phyloP scores from a whole-genome alignment of 1,140 invertebrate genomes.

The Drosophila nannoptera region DNA sequence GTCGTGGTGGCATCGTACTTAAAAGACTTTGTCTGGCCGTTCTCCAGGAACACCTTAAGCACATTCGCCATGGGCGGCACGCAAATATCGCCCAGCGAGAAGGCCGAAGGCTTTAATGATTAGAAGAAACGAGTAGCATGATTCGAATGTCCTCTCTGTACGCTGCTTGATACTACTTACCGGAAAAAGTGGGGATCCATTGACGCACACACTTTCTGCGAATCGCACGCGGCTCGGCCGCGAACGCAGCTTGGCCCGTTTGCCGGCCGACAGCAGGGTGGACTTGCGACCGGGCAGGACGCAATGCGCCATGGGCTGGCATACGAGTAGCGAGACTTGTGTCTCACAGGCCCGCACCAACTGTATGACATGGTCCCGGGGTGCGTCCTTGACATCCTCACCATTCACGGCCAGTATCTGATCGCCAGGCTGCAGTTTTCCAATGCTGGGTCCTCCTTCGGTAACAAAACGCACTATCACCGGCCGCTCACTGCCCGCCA shows the following conservation, averaged over 20 bases:
- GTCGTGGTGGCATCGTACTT: slow-evolving; percentile 95
- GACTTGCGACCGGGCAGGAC: slow-evolving; percentile 86
- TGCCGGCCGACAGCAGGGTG: slow-evolving; percentile 90
- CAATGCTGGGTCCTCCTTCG: slow-evolving; percentile 92
- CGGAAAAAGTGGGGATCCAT: slow-evolving; percentile 88
- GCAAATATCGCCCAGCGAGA: slow-evolving; percentile 88
- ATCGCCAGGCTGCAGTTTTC: slow-evolving; percentile 92
- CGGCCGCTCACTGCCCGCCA: slow-evolving; percentile 93
- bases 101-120: slow-evolving; percentile 84
- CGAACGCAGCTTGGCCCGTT: slow-evolving; percentile 88
- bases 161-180: slow-evolving; percentile 79
- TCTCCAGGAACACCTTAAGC: slow-evolving; percentile 95
- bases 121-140: background rate
- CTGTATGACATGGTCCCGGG: slow-evolving; percentile 93
- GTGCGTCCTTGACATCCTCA: slow-evolving; percentile 91
- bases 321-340: slow-evolving; percentile 87
- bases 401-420: slow-evolving; percentile 94
- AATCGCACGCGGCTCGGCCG: slow-evolving; percentile 93
- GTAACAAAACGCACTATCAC: slow-evolving; percentile 93
- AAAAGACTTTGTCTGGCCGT: slow-evolving; percentile 97
- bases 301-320: slow-evolving; percentile 87
- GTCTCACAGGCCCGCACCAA: slow-evolving; percentile 89
- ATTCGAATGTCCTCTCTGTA: background rate
- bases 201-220: slow-evolving; percentile 92
- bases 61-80: slow-evolving; percentile 95